Evolutionary conservation across 2,113 vertebrate species (phyloP), one percentile per base, ranked within the genome.

Genomic region (Heloderma charlesbogerti): DNA sequence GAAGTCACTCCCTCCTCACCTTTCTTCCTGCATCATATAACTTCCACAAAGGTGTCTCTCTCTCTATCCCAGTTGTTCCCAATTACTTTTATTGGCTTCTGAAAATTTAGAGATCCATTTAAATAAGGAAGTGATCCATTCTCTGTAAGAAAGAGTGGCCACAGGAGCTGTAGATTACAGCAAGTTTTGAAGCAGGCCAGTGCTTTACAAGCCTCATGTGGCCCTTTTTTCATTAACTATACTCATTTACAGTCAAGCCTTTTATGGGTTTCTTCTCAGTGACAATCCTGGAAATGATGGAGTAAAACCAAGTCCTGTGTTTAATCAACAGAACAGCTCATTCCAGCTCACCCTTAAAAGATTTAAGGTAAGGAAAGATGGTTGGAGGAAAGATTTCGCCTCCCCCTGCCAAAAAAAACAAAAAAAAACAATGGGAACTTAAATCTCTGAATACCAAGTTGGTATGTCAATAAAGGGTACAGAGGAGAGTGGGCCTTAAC

Each of bases 151-250:
- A 12, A 69, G 89, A 81, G n/a, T 57, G 9, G 6, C 67, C 29
- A 48, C 37, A 4, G 13, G 90, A 75, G 82, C 90, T 80, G 0
- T 45, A 63, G 92, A 86, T 85, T 82, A 34, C 0, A 78, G 51
- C 1, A 45, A 40, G 83, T 34, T 67, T 51, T 80, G 90, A 85
- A 84, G 13, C 88, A 4, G 25, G 1, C 82, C 1, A 29, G 16
- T 83, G 82, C 43, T 94, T 95, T 94, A 91, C 91, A 94, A 87
- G 93, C 91, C 90, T 90, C 92, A 51, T 78, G 0, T 29, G 85
- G 40, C 92, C 87, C 84, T 92, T 88, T 89, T 94, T 91, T 94
- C 93, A 91, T 94, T 92, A 94, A 80, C 84, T 84, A 86, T 82
- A 57, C 82, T 90, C 94, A 75, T 94, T 92, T 93, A 80, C 87